phyloP scores from a whole-genome alignment of 2,113 vertebrate genomes.

The Ptilonorhynchus violaceus region DNA sequence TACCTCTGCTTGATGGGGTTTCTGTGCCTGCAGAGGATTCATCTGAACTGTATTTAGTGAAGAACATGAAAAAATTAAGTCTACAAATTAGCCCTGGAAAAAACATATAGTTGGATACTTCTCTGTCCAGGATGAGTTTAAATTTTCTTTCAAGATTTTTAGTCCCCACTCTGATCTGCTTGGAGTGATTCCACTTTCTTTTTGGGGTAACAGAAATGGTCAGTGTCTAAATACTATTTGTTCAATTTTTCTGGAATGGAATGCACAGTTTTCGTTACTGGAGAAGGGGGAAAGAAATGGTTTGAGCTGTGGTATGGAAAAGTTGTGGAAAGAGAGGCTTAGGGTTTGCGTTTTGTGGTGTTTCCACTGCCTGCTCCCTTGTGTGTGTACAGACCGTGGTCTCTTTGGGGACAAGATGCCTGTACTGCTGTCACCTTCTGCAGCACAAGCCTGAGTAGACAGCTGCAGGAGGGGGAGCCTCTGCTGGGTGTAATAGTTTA shows the following conservation, averaged over 20 bases:
- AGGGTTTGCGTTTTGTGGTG: neutral
- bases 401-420: neutral
- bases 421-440: neutral
- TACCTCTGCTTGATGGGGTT: neutral
- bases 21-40: neutral
- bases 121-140: neutral
- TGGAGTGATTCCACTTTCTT: neutral
- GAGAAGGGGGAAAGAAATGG: neutral
- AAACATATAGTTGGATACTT: neutral
- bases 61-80: neutral
- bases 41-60: neutral
- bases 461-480: neutral
- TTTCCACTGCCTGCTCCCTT: fast-evolving
- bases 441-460: neutral
- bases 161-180: neutral
- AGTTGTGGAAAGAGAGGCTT: neutral
- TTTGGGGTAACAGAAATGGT: neutral
- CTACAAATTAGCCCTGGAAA: neutral
- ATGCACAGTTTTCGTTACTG: neutral
- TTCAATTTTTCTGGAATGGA: neutral
- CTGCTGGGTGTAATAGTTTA: neutral
- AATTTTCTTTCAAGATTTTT: neutral
- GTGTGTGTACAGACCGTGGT: fast-evolving
- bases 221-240: neutral
- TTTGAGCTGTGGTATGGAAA: neutral